Percentiles rank a stretch among this genome's conserved stretches.
These are phyloP conservation scores for Antrozous pallidus DNA, from an alignment of 2,797 vertebrate genomes.

Conservation along the genomic window DNA sequence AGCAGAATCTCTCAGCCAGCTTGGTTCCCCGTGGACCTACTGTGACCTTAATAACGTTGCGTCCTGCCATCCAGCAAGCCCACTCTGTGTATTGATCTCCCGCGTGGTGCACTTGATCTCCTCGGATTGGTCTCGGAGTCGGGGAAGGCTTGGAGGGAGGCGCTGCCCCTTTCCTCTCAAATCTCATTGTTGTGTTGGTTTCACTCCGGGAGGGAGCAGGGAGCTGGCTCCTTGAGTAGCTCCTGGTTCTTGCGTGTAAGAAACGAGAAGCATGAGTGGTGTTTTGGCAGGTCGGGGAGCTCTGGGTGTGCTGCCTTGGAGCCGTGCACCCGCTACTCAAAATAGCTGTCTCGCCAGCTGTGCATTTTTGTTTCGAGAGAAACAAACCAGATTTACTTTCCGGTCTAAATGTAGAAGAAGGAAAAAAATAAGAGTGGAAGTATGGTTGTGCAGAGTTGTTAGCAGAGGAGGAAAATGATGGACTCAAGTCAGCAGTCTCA, in stretches of 20 bases:
- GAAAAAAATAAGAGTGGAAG: not conserved
- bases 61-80: constrained; percentile 67
- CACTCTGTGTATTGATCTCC: constrained; percentile 57
- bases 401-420: not conserved
- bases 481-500: constrained; percentile 48
- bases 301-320: not conserved
- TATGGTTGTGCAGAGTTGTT: constrained; percentile 44
- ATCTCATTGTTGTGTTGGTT: not conserved
- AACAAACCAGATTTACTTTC: constrained; percentile 55
- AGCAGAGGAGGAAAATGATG: constrained; percentile 61
- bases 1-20: constrained; percentile 90
- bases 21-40: constrained; percentile 82
- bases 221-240: not conserved
- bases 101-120: not conserved
- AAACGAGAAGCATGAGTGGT: not conserved
- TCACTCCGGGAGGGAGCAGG: not conserved
- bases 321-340: not conserved
- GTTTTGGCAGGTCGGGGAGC: not conserved
- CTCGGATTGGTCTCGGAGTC: not conserved
- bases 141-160: not conserved
- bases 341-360: constrained; percentile 9
- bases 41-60: constrained; percentile 81
- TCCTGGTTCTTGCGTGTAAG: not conserved
- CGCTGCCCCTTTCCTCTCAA: not conserved
- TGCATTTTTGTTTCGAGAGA: constrained; percentile 37